phyloP scores from a whole-genome alignment of 2,797 vertebrate genomes.

The Rhinoraja longicauda region DNA sequence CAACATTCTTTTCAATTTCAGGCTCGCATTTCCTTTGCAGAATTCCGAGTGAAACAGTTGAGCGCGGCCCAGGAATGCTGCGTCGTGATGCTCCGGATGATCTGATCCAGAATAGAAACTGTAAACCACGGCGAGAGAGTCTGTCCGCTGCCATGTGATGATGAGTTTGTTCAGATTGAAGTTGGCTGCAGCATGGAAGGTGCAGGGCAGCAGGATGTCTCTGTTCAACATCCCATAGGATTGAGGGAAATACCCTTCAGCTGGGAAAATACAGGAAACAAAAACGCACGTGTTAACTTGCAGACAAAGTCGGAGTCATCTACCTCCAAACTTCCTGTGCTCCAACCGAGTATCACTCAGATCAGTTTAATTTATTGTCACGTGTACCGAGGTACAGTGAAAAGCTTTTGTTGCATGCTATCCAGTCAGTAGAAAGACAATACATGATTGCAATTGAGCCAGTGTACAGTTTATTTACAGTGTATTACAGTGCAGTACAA shows the following conservation, averaged over 20 bases:
- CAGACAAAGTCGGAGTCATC: background rate
- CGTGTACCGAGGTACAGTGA: too few species aligned
- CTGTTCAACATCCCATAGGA: background rate
- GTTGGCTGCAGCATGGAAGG: background rate
- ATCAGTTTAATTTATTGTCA: too few species aligned
- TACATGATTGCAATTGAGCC: too few species aligned
- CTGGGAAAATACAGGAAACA: background rate
- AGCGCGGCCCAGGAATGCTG: conserved; percentile 33
- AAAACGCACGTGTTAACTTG: background rate
- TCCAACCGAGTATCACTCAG: too few species aligned
- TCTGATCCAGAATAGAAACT: conserved; percentile 36
- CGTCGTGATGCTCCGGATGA: conserved; percentile 34
- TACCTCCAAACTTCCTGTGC: too few species aligned
- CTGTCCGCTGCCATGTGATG: conserved; percentile 39
- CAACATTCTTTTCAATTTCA: background rate
- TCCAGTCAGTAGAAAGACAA: too few species aligned
- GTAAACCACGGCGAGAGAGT: background rate
- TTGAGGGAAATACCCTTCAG: background rate
- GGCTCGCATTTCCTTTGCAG: conserved; percentile 30
- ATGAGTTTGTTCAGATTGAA: background rate
- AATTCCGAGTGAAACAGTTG: conserved; percentile 37
- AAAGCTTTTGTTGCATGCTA: too few species aligned
- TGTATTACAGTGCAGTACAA: too few species aligned
- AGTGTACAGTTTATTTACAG: too few species aligned
- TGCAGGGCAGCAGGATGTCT: conserved; percentile 38